Conservation (phyloP, 2,888 invertebrate species). For the Eristalinus aeneus region DNA sequence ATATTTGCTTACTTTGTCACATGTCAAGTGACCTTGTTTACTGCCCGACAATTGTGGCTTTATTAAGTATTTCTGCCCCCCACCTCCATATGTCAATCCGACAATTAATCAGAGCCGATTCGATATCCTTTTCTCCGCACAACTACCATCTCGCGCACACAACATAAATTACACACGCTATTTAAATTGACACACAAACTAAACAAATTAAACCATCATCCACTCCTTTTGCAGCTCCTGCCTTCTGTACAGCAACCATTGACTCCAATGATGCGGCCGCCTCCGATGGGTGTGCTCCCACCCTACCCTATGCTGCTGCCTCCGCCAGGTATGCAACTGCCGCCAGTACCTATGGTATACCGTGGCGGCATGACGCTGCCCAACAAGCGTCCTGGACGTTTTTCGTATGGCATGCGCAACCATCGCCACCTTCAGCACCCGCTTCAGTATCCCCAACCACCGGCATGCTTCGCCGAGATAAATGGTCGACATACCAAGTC, state of each 20-base stretch:
- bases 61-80: conserved; percentile 5
- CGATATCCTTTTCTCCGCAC: conserved; percentile 1
- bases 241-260: conserved; percentile 73
- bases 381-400: conserved; percentile 74
- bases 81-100: neutral
- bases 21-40: conserved; percentile 3
- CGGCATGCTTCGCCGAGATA: conserved; percentile 74
- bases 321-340: conserved; percentile 72
- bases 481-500: conserved; percentile 74
- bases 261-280: conserved; percentile 65
- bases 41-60: conserved; percentile 34
- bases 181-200: conserved; percentile 65
- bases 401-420: conserved; percentile 73
- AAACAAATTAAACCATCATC: conserved; percentile 65
- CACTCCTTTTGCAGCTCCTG: conserved; percentile 72
- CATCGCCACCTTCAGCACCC: conserved; percentile 36
- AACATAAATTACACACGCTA: conserved; percentile 51
- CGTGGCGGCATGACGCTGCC: conserved; percentile 76
- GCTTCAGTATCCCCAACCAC: conserved; percentile 72
- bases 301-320: conserved; percentile 45
- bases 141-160: neutral
- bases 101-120: conserved; percentile 35
- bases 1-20: neutral
- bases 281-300: conserved; percentile 56
- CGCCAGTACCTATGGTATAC: conserved; percentile 72